These are phyloP conservation scores for Pterocles gutturalis DNA, from an alignment of 2,113 vertebrate species.

Conservation along the genomic window DNA sequence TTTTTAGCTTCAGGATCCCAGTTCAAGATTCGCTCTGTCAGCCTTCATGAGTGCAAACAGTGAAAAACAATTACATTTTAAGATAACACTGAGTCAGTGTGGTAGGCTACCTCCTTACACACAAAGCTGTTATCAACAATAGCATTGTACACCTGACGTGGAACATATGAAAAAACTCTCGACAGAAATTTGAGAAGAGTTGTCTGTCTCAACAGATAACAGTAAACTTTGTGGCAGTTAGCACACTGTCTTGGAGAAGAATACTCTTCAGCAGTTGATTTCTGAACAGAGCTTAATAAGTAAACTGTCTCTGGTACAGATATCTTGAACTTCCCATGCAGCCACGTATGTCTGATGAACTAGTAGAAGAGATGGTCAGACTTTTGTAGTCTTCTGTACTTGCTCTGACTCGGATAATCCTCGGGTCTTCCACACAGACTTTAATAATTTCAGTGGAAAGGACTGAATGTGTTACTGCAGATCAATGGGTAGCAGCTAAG, in stretches of 20 bases:
- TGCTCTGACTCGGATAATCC: neutral
- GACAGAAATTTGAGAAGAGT: neutral
- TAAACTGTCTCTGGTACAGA: neutral
- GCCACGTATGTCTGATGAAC: neutral
- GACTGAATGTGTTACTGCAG: neutral
- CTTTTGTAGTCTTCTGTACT: neutral
- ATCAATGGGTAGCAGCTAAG: neutral
- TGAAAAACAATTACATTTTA: neutral
- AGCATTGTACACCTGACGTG: neutral
- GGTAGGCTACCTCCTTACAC: neutral
- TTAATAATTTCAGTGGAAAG: neutral
- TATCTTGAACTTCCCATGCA: neutral
- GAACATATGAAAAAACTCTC: neutral
- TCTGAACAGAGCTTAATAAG: neutral
- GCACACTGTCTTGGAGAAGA: neutral
- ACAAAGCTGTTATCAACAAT: neutral
- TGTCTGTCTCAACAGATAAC: neutral
- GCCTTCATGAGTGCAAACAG: neutral
- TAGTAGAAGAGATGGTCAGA: neutral
- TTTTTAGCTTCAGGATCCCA: neutral
- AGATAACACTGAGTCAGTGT: neutral
- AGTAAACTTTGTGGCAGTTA: neutral
- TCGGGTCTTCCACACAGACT: neutral
- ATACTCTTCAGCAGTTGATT: neutral
- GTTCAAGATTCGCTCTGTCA: neutral